These are phyloP conservation scores for Anoplophora glabripennis DNA, from an alignment of 1,140 invertebrate genomes.

Conservation along the genomic window DNA sequence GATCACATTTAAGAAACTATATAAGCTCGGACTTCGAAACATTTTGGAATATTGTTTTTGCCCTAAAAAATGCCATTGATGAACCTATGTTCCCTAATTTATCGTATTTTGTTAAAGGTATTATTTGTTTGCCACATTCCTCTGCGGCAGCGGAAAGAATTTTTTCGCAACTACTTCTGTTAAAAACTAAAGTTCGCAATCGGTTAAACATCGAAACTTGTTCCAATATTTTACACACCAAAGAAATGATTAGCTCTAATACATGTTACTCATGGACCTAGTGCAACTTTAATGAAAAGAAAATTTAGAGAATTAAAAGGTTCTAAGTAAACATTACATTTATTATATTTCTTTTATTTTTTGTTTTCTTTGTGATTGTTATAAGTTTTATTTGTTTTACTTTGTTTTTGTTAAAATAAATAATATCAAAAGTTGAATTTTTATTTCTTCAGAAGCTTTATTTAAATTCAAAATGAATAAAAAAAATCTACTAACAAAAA, in stretches of 20 bases:
- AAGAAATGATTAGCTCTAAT: not conserved
- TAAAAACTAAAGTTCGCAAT: no score
- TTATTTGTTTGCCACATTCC: conserved; percentile 6
- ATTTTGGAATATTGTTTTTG: not conserved
- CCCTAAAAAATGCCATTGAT: not conserved
- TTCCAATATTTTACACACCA: not conserved
- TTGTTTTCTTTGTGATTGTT: no score
- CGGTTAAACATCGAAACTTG: not conserved
- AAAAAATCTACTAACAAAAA: no score
- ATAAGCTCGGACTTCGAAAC: not conserved
- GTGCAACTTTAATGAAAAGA: not conserved
- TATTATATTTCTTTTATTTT: no score
- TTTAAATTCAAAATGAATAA: no score
- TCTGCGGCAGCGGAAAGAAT: conserved; percentile 1
- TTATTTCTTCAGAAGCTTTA: no score
- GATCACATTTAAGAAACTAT: not conserved
- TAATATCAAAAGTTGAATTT: no score
- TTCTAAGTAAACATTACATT: no score
- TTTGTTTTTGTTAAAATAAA: no score
- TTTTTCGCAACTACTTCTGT: conserved; percentile 6
- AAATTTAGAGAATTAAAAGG: not conserved
- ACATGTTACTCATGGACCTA: not conserved
- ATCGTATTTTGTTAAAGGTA: not conserved
- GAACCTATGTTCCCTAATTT: not conserved
- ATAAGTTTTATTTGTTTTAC: no score